Evolutionary conservation across 2,113 vertebrate genomes (phyloP).

Genomic region (Motacilla alba): DNA sequence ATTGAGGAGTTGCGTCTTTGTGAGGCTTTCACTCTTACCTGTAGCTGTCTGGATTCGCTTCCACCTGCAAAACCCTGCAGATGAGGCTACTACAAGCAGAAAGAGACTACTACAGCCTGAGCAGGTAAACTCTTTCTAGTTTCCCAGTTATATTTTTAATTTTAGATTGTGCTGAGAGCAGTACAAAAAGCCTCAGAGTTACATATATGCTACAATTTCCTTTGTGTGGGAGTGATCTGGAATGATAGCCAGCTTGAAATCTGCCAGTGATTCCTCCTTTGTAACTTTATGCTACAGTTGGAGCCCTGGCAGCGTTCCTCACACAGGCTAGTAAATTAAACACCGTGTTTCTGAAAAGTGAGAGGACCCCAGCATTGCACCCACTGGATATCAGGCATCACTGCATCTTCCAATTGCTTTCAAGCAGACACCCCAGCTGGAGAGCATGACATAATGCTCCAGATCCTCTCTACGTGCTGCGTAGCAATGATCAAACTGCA

Average conservation of each 20-base stretch:
- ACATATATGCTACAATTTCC: constrained; percentile 33
- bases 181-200: constrained; percentile 37
- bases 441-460: not conserved
- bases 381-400: not conserved
- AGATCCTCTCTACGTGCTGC: not conserved
- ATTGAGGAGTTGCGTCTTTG: not conserved
- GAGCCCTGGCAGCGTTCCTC: constrained; percentile 18
- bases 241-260: constrained; percentile 53
- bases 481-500: accelerated
- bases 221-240: constrained; percentile 57
- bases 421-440: not conserved
- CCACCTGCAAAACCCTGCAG: not conserved
- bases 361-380: not conserved
- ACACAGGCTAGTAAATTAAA: not conserved
- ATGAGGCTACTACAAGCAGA: not conserved
- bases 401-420: not conserved
- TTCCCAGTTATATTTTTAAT: not conserved
- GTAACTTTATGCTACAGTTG: constrained; percentile 54
- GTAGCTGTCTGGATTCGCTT: not conserved
- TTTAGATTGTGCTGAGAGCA: constrained; percentile 13
- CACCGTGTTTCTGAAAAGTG: not conserved
- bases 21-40: not conserved
- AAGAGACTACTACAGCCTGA: not conserved
- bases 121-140: not conserved
- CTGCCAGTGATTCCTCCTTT: constrained; percentile 42